These are phyloP conservation scores for Caenorhabditis sp. DNA, from an alignment of 2,888 invertebrate genomes.

Conservation along the genomic window DNA sequence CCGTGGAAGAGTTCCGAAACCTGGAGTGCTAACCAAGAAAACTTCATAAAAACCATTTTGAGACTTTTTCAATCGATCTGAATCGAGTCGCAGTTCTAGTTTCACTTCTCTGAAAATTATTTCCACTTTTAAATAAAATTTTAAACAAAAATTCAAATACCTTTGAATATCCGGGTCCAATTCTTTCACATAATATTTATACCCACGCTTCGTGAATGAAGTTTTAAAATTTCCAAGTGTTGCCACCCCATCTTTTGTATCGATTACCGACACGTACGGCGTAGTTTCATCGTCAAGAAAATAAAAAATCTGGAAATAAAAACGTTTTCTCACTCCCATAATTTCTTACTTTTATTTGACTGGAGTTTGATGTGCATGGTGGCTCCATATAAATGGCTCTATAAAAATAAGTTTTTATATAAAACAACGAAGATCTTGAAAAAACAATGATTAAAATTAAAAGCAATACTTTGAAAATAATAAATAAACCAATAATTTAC, in stretches of 20 bases:
- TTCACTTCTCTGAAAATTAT: constrained; percentile 79
- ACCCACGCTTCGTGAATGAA: constrained; percentile 75
- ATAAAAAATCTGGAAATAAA: constrained; percentile 70
- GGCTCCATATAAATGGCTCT: constrained; percentile 47
- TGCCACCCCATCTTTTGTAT: constrained; percentile 66
- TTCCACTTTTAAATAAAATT: too few species aligned
- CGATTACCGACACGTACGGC: constrained; percentile 76
- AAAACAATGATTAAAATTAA: too few species aligned
- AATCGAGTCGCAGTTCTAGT: constrained; percentile 72
- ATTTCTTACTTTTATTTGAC: constrained; percentile 51
- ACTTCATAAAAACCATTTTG: constrained; percentile 76
- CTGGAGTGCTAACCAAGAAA: constrained; percentile 70
- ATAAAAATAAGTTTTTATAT: constrained; percentile 11
- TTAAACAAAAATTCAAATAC: constrained; percentile 60
- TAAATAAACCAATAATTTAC: constrained; percentile 8
- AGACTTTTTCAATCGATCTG: constrained; percentile 68
- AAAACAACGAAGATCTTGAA: too few species aligned
- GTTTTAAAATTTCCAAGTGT: constrained; percentile 79
- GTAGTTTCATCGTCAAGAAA: constrained; percentile 79
- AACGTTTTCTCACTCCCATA: neutral
- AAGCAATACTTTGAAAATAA: too few species aligned
- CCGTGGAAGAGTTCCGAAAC: constrained; percentile 69
- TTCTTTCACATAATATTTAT: constrained; percentile 78
- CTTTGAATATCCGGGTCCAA: constrained; percentile 75
- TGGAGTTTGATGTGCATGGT: constrained; percentile 45